Conservation (phyloP, 2,888 invertebrate genomes). For the Sminthurides aquaticus region DNA sequence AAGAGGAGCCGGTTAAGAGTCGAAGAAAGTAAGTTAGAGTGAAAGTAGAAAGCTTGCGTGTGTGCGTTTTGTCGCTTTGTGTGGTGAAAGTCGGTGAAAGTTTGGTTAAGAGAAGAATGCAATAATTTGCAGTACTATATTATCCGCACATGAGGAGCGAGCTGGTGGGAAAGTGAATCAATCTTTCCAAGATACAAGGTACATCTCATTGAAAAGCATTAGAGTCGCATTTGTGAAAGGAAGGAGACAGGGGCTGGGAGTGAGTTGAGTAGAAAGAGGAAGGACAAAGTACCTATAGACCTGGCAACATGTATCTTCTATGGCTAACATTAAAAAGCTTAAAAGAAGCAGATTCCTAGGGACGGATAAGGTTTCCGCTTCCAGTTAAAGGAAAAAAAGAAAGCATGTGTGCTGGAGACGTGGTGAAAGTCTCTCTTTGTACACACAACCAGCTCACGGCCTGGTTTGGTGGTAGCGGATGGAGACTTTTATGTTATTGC, state of each 20-base stretch:
- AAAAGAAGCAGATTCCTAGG: not conserved
- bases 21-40: no score
- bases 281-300: not conserved
- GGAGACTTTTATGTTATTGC: not conserved
- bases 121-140: not conserved
- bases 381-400: not conserved
- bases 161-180: constrained; percentile 33
- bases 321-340: not conserved
- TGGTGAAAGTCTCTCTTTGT: not conserved
- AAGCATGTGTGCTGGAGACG: not conserved
- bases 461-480: not conserved
- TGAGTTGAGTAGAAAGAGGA: not conserved
- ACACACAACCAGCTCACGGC: not conserved
- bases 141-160: no score
- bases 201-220: constrained; percentile 20
- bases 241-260: not conserved
- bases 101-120: no score
- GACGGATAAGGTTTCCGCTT: not conserved
- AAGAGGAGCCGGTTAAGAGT: no score
- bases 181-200: constrained; percentile 37
- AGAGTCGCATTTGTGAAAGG: not conserved
- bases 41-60: no score
- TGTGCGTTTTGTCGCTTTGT: no score
- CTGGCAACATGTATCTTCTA: not conserved
- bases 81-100: no score